Evolutionary conservation across 2,113 vertebrate species (phyloP).

Genomic region (Sinocyclocheilus anophthalmus): DNA sequence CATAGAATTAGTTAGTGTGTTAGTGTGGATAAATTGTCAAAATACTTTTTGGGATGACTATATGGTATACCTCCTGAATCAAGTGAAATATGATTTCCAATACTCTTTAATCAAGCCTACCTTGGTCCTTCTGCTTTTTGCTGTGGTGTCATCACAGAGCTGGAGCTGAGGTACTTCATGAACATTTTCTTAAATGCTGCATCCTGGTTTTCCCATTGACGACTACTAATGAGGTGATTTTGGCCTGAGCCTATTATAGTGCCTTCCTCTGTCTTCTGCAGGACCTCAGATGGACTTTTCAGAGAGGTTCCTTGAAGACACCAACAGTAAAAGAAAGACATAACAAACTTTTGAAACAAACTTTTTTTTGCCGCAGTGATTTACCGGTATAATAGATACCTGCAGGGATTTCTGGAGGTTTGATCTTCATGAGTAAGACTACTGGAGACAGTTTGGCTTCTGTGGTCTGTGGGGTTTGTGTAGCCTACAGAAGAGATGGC

Average conservation of each 20-base stretch:
- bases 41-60: neutral
- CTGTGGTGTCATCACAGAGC: neutral
- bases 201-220: conserved; percentile 16
- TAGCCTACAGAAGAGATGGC: neutral
- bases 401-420: conserved; percentile 29
- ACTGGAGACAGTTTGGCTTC: conserved; percentile 19
- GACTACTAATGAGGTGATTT: conserved; percentile 22
- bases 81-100: neutral
- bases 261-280: conserved; percentile 6
- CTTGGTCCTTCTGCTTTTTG: conserved; percentile 4
- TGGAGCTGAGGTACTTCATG: neutral
- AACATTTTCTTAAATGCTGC: conserved; percentile 23
- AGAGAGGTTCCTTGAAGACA: conserved; percentile 12
- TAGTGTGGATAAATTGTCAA: neutral
- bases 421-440: conserved; percentile 33
- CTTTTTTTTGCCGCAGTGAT: neutral
- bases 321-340: neutral
- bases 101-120: neutral
- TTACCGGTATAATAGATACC: neutral
- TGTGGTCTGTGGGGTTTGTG: neutral
- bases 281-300: conserved; percentile 23
- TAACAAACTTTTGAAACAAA: neutral
- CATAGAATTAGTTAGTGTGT: neutral
- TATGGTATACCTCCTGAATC: neutral
- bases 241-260: conserved; percentile 36